These are phyloP conservation scores for Rhogogaster chlorosoma DNA, from an alignment of 2,888 invertebrate genomes.

Conservation along the genomic window DNA sequence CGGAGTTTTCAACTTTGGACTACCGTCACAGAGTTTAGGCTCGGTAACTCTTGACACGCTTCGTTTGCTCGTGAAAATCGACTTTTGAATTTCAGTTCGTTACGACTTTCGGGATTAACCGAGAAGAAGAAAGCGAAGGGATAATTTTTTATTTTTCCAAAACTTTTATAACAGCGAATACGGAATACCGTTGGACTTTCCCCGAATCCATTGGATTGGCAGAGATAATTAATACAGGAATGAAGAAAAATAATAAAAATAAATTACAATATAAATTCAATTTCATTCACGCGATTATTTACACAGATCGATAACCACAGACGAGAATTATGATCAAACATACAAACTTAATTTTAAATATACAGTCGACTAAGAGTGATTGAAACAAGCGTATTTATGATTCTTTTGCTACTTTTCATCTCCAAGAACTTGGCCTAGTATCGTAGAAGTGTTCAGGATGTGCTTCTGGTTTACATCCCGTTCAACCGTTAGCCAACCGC, in stretches of 20 bases:
- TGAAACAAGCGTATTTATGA: conserved; percentile 7
- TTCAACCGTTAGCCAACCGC: background rate
- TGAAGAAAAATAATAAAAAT: background rate
- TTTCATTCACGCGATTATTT: background rate
- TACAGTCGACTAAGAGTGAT: background rate
- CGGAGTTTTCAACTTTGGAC: background rate
- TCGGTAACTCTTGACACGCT: conserved; percentile 1
- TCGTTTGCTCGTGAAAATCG: conserved; percentile 32
- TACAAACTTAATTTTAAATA: background rate
- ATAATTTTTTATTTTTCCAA: background rate
- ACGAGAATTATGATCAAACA: background rate
- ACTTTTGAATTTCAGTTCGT: conserved; percentile 31
- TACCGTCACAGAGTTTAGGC: background rate
- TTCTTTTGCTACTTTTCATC: conserved; percentile 9
- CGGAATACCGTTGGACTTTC: background rate
- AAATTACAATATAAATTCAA: background rate
- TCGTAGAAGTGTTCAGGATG: conserved; percentile 36
- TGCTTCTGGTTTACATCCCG: conserved; percentile 35
- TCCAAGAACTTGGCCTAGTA: conserved; percentile 31
- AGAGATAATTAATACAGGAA: background rate
- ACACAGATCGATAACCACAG: background rate
- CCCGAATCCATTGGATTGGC: background rate
- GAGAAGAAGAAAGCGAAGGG: background rate
- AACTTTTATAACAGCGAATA: background rate
- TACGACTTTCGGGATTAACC: conserved; percentile 12